These are phyloP conservation scores for Shinisaurus crocodilurus DNA, from an alignment of 2,113 vertebrate species.

Conservation along the genomic window DNA sequence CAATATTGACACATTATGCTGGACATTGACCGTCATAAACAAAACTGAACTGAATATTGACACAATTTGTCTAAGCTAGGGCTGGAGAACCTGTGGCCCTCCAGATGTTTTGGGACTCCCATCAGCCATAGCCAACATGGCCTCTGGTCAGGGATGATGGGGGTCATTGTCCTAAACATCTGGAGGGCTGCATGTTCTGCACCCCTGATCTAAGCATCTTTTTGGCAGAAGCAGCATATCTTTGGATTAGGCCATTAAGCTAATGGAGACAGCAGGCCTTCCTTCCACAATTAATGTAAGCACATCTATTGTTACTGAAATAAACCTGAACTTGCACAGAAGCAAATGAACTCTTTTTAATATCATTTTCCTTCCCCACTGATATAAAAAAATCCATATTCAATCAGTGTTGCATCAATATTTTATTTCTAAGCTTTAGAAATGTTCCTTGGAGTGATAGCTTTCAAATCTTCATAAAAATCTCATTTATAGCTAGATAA, in stretches of 20 bases:
- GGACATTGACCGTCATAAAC: no score
- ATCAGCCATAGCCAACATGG: no score
- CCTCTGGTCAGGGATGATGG: no score
- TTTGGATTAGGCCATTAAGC: not conserved
- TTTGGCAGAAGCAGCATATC: not conserved
- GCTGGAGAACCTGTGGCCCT: no score
- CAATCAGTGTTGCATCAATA: conserved; percentile 15
- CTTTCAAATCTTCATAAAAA: conserved; percentile 40
- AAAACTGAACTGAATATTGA: no score
- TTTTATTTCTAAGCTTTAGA: conserved; percentile 21
- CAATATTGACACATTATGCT: no score
- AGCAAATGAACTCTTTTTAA: conserved; percentile 11
- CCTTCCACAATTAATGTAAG: not conserved
- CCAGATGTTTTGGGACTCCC: no score
- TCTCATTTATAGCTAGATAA: conserved; percentile 39
- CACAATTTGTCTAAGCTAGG: no score
- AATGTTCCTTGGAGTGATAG: conserved; percentile 20
- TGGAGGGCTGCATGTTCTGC: no score
- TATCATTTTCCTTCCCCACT: conserved; percentile 20
- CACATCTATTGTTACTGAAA: not conserved
- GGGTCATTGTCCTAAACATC: no score
- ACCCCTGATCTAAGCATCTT: not conserved
- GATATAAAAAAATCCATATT: conserved; percentile 27
- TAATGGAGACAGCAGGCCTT: not conserved
- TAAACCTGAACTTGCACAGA: not conserved